Evolutionary conservation across 2,888 invertebrate genomes (phyloP), one percentile per base, ranked within the genome.

Genomic region (Athetis lepigone): DNA sequence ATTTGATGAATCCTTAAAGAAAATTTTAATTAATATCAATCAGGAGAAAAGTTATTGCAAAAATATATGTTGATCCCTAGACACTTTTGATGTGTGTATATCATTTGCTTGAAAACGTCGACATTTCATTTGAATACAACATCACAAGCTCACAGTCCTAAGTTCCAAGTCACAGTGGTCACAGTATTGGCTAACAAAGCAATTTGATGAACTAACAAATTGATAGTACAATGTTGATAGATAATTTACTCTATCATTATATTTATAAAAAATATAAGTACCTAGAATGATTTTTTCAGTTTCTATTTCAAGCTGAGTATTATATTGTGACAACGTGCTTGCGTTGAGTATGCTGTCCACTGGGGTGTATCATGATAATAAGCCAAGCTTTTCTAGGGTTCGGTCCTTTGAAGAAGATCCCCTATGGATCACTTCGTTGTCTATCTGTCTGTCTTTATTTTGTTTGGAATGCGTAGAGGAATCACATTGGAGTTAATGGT

Each of bases 141-240:
- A n/a, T 5, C 4, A 1, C 3, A 13, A 27, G 8, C 16, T 39
- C 7, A 29, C 19, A 18, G 29, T 13, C 27, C 18, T 0, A 58
- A 64, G 56, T 79, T 49, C 72, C 43, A 2, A 80, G 58, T 77
- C 9, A 13, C 2, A 2, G 76, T 55, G 23, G 19, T 2, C 37
- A 46, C 52, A 66, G 51, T 49, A 49, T 72, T 65, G 3, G 45
- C 43, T 60, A 68, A 73, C 77, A 78, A 79, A 82, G 67, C 36
- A 71, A 75, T 76, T 80, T 75, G 73, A 68, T 60, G 52, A 52
- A 56, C 58, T 57, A 63, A 70, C 58, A 73, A 61, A 68, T 70
- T 70, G 70, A 45, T 60, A 58, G 36, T 70, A 51, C 16, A 36
- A 40, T 47, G 67, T 75, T 67, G 79, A 75, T 72, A 58, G 47